Conservation (phyloP, 1,140 invertebrate species). For the Orius insidiosus region DNA sequence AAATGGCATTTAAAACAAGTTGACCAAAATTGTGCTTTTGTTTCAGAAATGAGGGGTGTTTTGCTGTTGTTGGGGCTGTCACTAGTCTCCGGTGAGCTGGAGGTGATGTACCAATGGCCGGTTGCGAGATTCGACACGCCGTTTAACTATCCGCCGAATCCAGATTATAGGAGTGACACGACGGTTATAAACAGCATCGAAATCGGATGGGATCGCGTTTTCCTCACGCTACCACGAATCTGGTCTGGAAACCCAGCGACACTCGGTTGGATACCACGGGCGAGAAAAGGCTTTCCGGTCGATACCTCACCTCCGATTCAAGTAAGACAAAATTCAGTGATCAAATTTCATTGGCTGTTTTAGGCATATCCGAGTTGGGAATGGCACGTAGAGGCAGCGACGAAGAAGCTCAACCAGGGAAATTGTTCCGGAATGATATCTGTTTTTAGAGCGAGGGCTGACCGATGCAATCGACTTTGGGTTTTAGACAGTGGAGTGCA, state of each 20-base stretch:
- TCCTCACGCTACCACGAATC: constrained; percentile 49
- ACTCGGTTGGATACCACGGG: constrained; percentile 42
- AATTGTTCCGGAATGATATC: constrained; percentile 59
- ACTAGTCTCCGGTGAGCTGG: constrained; percentile 25
- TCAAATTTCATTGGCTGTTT: neutral
- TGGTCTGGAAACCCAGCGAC: constrained; percentile 54
- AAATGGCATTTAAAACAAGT: too few relatives aligned
- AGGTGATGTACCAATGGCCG: constrained; percentile 56
- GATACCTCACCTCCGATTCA: constrained; percentile 37
- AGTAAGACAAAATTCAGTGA: constrained; percentile 23
- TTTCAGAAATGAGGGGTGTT: too few relatives aligned
- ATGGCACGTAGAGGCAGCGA: constrained; percentile 46
- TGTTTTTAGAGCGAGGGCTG: constrained; percentile 51
- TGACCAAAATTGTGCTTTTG: too few relatives aligned
- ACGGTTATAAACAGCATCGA: constrained; percentile 48
- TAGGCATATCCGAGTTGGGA: constrained; percentile 65
- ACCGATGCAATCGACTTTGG: constrained; percentile 61
- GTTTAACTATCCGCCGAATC: constrained; percentile 27
- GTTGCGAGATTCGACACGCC: constrained; percentile 48
- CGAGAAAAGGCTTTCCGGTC: constrained; percentile 29
- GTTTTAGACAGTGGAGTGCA: constrained; percentile 51
- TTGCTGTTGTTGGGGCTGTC: too few relatives aligned
- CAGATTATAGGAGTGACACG: constrained; percentile 20
- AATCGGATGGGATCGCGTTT: constrained; percentile 47
- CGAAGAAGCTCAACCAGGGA: constrained; percentile 24